Evolutionary conservation across 2,888 invertebrate species (phyloP).

Genomic region (Dicycla oo): DNA sequence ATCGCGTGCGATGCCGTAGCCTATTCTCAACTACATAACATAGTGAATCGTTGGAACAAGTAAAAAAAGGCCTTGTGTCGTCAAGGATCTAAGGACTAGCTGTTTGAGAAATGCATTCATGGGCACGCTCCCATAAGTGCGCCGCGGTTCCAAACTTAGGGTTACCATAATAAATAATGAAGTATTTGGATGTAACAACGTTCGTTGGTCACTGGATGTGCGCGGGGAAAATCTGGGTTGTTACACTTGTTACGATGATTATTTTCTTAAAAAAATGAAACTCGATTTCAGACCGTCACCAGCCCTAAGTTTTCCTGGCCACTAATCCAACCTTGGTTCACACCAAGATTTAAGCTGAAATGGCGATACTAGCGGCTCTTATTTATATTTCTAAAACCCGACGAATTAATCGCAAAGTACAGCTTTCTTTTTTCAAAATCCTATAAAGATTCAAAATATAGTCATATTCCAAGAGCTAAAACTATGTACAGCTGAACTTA

Average conservation of each 20-base stretch:
- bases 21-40: slow-evolving; percentile 24
- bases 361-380: background rate
- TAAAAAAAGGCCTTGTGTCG: slow-evolving; percentile 50
- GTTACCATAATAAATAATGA: slow-evolving; percentile 54
- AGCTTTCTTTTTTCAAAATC: slow-evolving; percentile 10
- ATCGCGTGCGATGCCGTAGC: slow-evolving; percentile 28
- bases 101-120: slow-evolving; percentile 82
- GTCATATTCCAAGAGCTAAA: background rate
- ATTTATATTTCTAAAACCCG: background rate
- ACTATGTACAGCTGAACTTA: background rate
- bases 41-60: slow-evolving; percentile 38
- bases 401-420: slow-evolving; percentile 8
- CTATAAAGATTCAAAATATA: background rate
- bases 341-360: background rate
- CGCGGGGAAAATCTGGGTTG: background rate
- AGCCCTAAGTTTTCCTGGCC: background rate
- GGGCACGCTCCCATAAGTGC: slow-evolving; percentile 79
- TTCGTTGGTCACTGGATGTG: background rate
- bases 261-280: background rate
- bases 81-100: slow-evolving; percentile 65
- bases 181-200: slow-evolving; percentile 14
- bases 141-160: slow-evolving; percentile 40
- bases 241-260: background rate
- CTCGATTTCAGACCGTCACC: background rate
- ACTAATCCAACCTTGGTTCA: background rate